Base-by-base conservation (phyloP, 2,113 vertebrate genomes). In the Syrrhaptes paradoxus region DNA sequence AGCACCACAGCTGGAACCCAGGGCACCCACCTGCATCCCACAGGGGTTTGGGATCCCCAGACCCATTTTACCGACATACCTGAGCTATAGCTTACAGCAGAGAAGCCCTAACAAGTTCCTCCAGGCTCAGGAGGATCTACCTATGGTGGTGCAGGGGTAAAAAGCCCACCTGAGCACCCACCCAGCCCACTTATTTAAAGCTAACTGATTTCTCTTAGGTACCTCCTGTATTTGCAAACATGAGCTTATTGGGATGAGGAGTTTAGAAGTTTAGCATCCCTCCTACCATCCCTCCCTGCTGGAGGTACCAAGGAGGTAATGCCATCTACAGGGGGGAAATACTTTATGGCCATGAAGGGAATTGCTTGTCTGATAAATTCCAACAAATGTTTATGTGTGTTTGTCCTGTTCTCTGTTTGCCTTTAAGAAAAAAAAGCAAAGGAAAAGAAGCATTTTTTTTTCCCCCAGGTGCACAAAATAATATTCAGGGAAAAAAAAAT, bases 101-200 rank as follows among this genome's bases (percentile, higher is more conserved):
- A 76, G 13, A 4, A 13, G 0, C 13, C 22, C 15, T 5, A 31
- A 4, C 1, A 10, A 13, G 2, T 12, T 25, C 17, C 4, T 59
- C 12, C 24, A 34, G 8, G 17, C 59, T 49, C 55, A 32, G 59
- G 11, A 52, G 8, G 8, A 52, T 8, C 32, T 1, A 16, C 32
- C 5, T 13, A 3, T 1, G 3, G 36, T 10, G 36, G 5, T 11
- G 7, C 54, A 4, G 1, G 25, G 28, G 19, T 7, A 45, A 58
- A 34, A 0, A 21, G 8, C 26, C 25, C 20, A 16, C 4, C 28
- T 29, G 32, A 31, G 14, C 6, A 11, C 38, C 28, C 3, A 4
- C 49, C 59, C 59, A 32, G 38, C 48, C 25, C 16, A 4, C 19
- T 71, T n/a, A 61, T 54, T 70, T 61, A 38, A 28, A 71, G 9